Percentiles rank a stretch among this genome's conserved stretches.
Evolutionary conservation across 2,113 vertebrate species (phyloP).

Genomic region (Phoenicopterus ruber): DNA sequence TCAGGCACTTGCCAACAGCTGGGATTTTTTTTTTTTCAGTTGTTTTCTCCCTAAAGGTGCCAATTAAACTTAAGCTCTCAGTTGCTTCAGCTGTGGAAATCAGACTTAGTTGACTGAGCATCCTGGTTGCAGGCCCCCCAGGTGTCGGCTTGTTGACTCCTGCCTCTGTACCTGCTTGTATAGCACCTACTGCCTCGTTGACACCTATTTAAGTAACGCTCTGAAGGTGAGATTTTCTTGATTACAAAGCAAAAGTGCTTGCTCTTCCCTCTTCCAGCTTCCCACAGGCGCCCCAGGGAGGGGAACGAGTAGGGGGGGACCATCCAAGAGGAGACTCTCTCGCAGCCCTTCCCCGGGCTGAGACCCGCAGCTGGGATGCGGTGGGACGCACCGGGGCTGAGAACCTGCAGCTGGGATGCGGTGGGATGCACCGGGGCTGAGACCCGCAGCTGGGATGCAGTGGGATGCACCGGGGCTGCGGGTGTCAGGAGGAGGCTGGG

Average conservation of each 20-base stretch:
- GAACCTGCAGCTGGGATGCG: background rate
- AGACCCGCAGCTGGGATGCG: background rate
- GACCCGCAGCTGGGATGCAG: background rate
- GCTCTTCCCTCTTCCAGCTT: background rate
- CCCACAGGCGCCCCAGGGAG: background rate
- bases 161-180: background rate
- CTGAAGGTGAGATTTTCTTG: background rate
- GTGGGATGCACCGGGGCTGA: background rate
- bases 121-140: background rate
- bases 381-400: background rate
- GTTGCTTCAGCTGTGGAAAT: background rate
- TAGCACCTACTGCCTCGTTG: background rate
- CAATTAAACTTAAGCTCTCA: background rate
- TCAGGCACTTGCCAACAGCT: background rate
- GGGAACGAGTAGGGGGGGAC: background rate
- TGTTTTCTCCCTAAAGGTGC: background rate
- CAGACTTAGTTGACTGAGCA: background rate
- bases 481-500: conserved; percentile 15
- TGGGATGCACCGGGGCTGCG: background rate
- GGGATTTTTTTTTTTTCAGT: background rate
- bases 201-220: background rate
- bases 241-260: background rate
- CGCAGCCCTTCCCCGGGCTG: background rate
- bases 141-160: background rate
- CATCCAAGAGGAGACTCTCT: background rate